Conservation (phyloP, 2,113 vertebrate genomes). For the Numida meleagris region DNA sequence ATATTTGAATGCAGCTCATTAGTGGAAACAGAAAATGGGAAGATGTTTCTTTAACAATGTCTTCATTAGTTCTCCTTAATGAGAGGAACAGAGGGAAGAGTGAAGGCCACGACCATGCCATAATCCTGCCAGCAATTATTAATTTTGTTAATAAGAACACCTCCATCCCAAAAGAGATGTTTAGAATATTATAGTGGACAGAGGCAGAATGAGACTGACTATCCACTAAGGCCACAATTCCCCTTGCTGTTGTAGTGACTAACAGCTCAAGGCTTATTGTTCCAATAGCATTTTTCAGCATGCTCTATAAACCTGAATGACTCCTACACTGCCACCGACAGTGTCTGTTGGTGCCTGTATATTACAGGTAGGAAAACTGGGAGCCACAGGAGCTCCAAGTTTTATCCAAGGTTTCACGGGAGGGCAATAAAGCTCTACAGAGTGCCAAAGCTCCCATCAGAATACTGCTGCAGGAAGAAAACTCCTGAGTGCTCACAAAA, state of each 20-base stretch:
- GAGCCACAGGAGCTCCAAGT: not conserved
- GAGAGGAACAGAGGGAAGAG: not conserved
- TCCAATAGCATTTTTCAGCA: not conserved
- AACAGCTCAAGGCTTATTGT: not conserved
- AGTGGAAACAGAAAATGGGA: not conserved
- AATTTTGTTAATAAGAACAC: not conserved
- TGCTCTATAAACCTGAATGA: not conserved
- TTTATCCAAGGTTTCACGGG: not conserved
- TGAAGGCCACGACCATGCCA: not conserved
- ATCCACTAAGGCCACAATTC: not conserved
- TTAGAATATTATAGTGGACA: not conserved
- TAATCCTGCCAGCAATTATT: not conserved
- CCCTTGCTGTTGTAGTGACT: not conserved
- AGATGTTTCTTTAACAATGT: not conserved
- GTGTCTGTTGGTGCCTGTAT: not conserved
- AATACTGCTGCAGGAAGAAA: not conserved
- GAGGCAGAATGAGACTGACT: not conserved
- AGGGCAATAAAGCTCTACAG: not conserved
- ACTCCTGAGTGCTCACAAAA: not conserved
- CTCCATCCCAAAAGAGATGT: not conserved
- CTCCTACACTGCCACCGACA: not conserved
- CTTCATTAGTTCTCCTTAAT: not conserved
- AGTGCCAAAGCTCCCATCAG: not conserved
- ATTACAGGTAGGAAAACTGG: not conserved
- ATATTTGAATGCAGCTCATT: not conserved